Percentiles rank a stretch among this genome's conserved stretches.
phyloP scores from a whole-genome alignment of 2,113 vertebrate species.

The Hydropotes inermis region DNA sequence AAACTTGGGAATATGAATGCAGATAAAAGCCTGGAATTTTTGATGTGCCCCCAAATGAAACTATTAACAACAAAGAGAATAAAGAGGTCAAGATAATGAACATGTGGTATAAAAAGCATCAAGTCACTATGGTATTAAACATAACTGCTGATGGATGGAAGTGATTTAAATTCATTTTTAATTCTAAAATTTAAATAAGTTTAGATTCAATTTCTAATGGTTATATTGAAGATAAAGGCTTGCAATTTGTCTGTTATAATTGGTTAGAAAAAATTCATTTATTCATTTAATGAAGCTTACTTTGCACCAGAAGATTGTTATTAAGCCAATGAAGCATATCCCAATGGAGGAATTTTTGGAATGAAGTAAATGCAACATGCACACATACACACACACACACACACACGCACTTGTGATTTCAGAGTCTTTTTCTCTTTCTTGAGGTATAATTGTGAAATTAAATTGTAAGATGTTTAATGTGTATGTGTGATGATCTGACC shows the following conservation, averaged over 20 bases:
- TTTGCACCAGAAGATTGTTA: neutral
- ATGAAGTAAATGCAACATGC: neutral
- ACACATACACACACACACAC: accelerated
- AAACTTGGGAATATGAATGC: neutral
- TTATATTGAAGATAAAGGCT: neutral
- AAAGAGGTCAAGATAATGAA: neutral
- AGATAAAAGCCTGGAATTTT: neutral
- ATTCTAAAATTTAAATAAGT: neutral
- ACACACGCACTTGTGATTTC: neutral
- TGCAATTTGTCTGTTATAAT: neutral
- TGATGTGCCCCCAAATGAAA: neutral
- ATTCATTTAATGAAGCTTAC: neutral
- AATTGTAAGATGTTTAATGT: neutral
- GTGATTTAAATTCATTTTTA: neutral
- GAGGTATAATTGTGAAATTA: neutral
- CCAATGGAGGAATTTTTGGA: neutral
- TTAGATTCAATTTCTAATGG: neutral
- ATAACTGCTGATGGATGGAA: neutral
- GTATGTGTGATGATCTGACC: neutral
- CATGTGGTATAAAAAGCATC: neutral
- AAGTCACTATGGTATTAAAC: neutral
- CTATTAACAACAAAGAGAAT: neutral
- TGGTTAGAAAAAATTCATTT: neutral
- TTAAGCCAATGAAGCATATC: neutral
- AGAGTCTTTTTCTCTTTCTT: neutral